Base-by-base conservation (phyloP, 1,140 invertebrate species). In the Lethrus apterus region DNA sequence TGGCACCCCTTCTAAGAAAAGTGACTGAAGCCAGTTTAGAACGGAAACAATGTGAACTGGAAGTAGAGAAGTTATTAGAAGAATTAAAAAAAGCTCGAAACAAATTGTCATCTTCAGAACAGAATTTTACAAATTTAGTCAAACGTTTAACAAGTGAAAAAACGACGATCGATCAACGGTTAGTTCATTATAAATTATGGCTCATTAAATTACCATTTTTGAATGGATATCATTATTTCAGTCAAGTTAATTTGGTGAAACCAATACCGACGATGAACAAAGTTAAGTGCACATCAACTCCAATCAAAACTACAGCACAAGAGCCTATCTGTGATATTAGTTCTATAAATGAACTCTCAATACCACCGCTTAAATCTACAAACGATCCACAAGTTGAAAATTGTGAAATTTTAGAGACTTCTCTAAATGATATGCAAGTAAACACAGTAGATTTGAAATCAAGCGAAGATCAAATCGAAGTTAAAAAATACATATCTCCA, bases 1-100 rank as follows among this genome's bases (percentile, higher is more conserved):
- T 67, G 46, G 54, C 54, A 20, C 61, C 62, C n/a, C 44, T 67
- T 15, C 46, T 66, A 43, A 53, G 55, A 51, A 60, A 57, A 55
- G 54, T 65, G 18, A 57, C 58, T 10, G 51, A 56, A 31, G 52
- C 59, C 4, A 56, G 51, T 34, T 55, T 48, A 36, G 57, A 57
- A 43, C 51, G 61, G 34, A 60, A 58, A 34, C 54, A 58, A 23
- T 54, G 56, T n/a, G 56, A 64, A 20, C 29, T 55, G 18, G 48
- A 57, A 33, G 49, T 63, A 9, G 61, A 62, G 48, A 32, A 18
- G 31, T 48, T 65, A 19, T 18, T 60, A 15, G 42, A 51, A 10
- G 48, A 59, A 38, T 32, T 66, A 19, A 36, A 54, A 10, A 51
- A 57, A 23, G 54, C 56, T 10, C 54, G 50, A 45, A 45, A 33